Conservation (phyloP, 2,113 vertebrate genomes). For the Pachycephala philippinensis region DNA sequence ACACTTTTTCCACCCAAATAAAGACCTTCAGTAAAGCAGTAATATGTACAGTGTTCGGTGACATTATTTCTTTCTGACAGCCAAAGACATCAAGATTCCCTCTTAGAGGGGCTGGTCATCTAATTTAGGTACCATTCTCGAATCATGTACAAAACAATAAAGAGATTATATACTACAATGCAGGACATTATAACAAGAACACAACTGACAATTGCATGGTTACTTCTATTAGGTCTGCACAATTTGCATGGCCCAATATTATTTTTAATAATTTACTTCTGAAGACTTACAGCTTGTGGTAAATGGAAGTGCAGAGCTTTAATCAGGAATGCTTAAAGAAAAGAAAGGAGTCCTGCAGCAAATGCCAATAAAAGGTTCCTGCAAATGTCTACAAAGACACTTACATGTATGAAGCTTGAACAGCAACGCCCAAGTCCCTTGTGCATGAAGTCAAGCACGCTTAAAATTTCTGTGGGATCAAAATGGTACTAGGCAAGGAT, state of each 20-base stretch:
- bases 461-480: neutral
- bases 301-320: neutral
- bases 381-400: neutral
- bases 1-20: neutral
- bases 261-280: neutral
- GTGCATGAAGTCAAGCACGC: neutral
- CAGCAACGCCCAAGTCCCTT: neutral
- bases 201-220: neutral
- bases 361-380: neutral
- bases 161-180: neutral
- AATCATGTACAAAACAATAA: neutral
- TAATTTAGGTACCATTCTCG: neutral
- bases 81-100: neutral
- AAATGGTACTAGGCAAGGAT: neutral
- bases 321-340: neutral
- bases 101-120: neutral
- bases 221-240: neutral
- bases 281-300: neutral
- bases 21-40: neutral
- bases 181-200: neutral
- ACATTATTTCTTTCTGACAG: neutral
- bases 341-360: neutral
- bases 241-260: neutral
- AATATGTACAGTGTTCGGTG: neutral
- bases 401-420: neutral